Conservation (phyloP, 2,113 vertebrate species). For the Vulpes ferrilata region DNA sequence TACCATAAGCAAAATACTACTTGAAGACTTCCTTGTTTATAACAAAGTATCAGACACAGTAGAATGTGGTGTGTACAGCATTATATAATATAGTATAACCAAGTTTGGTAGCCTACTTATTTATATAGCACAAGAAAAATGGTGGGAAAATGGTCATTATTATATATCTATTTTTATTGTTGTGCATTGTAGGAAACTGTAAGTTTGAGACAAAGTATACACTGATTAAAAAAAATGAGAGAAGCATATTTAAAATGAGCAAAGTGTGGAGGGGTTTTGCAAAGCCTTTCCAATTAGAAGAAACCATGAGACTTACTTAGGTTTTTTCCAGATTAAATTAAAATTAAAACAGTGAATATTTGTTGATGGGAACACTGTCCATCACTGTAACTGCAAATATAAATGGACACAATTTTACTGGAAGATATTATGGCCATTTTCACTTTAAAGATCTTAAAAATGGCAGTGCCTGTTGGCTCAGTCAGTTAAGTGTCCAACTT, state of each 20-base stretch:
- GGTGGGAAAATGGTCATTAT: neutral
- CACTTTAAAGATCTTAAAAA: neutral
- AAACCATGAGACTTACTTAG: neutral
- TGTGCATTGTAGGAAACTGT: neutral
- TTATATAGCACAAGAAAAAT: neutral
- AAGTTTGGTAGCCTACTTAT: neutral
- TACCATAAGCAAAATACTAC: neutral
- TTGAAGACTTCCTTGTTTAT: neutral
- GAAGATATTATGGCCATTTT: neutral
- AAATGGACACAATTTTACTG: neutral
- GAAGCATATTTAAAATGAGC: neutral
- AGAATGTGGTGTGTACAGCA: neutral
- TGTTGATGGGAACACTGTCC: neutral
- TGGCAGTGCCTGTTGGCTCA: neutral
- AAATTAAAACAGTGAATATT: neutral
- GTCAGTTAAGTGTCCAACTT: neutral
- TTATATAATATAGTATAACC: neutral
- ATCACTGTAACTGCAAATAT: neutral
- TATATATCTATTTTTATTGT: neutral
- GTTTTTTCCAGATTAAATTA: neutral
- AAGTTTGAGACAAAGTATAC: neutral
- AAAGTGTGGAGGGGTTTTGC: neutral
- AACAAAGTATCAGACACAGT: neutral
- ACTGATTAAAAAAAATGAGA: neutral
- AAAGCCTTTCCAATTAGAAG: conserved; percentile 43